Evolutionary conservation across 2,797 vertebrate species (phyloP).

Genomic region (Spinibarbus caldwelli): DNA sequence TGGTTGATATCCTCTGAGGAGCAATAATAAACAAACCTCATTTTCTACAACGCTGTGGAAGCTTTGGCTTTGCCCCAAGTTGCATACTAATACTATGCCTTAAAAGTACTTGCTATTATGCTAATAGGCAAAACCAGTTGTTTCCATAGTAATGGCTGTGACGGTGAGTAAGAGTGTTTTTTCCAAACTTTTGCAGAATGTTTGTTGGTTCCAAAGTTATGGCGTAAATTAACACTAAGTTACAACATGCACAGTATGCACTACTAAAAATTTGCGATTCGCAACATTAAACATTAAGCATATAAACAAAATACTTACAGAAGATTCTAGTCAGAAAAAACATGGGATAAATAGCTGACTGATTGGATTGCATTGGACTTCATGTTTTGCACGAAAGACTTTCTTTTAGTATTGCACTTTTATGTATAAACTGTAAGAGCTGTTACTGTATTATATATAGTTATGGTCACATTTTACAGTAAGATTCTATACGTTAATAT

Average conservation of each 20-base stretch:
- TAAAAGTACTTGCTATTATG: neutral
- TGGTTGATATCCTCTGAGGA: neutral
- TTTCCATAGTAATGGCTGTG: neutral
- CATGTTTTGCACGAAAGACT: neutral
- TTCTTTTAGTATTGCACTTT: neutral
- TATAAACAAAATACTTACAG: neutral
- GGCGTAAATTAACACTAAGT: neutral
- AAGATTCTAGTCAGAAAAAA: neutral
- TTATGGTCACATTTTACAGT: neutral
- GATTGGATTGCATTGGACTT: neutral
- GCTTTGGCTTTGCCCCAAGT: slow-evolving; percentile 9
- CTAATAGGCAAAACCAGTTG: neutral
- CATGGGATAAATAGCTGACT: neutral
- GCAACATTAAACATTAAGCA: neutral
- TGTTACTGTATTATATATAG: neutral
- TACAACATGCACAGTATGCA: neutral
- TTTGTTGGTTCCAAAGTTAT: neutral
- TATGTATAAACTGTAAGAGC: neutral
- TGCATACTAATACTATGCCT: neutral
- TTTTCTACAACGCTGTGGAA: neutral
- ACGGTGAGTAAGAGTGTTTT: neutral
- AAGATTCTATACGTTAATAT: neutral
- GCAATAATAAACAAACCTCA: slow-evolving; percentile 23
- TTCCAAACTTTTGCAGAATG: neutral
- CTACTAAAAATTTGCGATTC: neutral